Evolutionary conservation across 2,888 invertebrate species (phyloP), one percentile per base, ranked within the genome.

Genomic region (Pollenia amentaria): DNA sequence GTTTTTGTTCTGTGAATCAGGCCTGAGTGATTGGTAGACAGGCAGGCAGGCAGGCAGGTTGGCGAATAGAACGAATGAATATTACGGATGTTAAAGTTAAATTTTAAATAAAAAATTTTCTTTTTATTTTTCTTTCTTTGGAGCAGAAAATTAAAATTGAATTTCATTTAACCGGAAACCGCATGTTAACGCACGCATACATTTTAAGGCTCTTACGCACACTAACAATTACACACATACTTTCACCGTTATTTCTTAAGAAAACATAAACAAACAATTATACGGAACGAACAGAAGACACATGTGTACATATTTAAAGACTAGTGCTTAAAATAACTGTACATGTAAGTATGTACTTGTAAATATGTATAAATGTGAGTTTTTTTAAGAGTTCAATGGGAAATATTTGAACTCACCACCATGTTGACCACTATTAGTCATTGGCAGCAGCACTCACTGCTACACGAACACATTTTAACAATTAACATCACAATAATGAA

Each of bases 81-180:
- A 18, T 14, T 48, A 62, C 62, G 12, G 46, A 57, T 80, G 53
- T 64, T 64, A 18, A 65, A 73, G 55, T 73, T 73, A 62, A 78
- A 73, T 82, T 55, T 18, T 38, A 77, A 77, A 69, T 29, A 51
- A 65, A 72, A 18, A 11, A 29, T 70, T 51, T 67, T 40, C 9
- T 18, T 73, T 65, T 65, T 16, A 10, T 69, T 44, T 46, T 55
- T 4, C 11, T 72, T 44, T 69, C 18, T 42, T 70, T 80, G 14
- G 11, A 76, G 55, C 62, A 76, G 38, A 69, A 73, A 64, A 84
- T 76, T 73, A 64, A 75, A 82, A 64, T 76, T 64, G 40, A 72
- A 76, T 79, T 83, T 65, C 55, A 51, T 83, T 75, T 64, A 79
- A 83, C 64, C 82, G 82, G 78, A 86, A 86, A 82, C 78, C 82